Evolutionary conservation across 2,113 vertebrate species (phyloP).

Genomic region (Trogon melanurus): DNA sequence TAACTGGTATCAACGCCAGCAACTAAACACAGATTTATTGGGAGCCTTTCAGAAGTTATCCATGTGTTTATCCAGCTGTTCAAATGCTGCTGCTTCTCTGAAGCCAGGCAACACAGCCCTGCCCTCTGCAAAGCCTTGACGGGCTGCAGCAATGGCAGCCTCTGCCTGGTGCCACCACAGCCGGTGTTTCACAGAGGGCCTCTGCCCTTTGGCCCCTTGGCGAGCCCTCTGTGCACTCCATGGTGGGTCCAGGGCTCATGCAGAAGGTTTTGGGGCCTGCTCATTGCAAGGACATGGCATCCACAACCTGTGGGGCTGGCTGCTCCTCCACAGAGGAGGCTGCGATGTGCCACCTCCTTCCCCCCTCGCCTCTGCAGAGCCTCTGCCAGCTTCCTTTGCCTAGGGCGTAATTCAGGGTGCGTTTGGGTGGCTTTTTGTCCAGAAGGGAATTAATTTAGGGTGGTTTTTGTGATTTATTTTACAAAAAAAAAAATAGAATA

Average conservation of each 20-base stretch:
- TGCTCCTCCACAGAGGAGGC: too few relatives aligned
- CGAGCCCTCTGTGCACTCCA: background rate
- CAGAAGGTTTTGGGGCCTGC: background rate
- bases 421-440: background rate
- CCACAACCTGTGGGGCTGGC: background rate
- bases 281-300: background rate
- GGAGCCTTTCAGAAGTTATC: background rate
- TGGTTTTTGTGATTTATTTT: too few relatives aligned
- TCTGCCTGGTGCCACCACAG: background rate
- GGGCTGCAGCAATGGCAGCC: background rate
- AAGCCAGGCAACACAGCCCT: background rate
- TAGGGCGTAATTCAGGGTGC: accelerated
- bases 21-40: background rate
- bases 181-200: background rate
- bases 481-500: too few relatives aligned
- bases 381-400: background rate
- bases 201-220: background rate
- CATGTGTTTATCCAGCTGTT: background rate
- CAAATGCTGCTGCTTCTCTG: background rate
- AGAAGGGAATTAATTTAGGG: background rate
- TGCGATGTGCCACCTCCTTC: background rate
- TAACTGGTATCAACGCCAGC: background rate
- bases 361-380: background rate
- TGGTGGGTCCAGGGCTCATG: background rate
- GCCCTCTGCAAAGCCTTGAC: background rate